These are phyloP conservation scores for Atta cephalotes DNA, from an alignment of 1,140 invertebrate species.

Conservation along the genomic window DNA sequence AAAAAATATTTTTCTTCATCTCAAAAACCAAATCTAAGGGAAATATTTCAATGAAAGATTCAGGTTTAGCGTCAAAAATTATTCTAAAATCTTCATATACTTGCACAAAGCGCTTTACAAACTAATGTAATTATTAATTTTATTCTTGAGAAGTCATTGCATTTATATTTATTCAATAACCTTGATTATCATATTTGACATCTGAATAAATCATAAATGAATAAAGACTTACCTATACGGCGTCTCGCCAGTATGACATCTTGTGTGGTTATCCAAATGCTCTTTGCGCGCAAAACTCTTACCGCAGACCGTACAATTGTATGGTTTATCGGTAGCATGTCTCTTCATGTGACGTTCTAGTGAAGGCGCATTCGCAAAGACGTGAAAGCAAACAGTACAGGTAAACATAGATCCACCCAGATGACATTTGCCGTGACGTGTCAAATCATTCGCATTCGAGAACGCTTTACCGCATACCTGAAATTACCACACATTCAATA, in stretches of 20 bases:
- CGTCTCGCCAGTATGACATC: constrained; percentile 94
- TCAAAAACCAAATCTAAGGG: too few species aligned
- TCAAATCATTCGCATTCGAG: constrained; percentile 91
- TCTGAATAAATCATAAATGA: not conserved
- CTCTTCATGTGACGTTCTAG: constrained; percentile 92
- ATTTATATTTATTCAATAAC: not conserved
- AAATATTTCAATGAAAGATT: too few species aligned
- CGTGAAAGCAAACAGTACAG: constrained; percentile 91
- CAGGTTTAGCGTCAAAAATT: too few species aligned
- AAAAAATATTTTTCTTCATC: too few species aligned
- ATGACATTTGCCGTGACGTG: constrained; percentile 93
- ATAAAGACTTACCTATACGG: constrained; percentile 87
- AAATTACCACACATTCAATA: not conserved
- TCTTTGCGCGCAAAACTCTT: constrained; percentile 96
- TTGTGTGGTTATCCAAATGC: constrained; percentile 93
- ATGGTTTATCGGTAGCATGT: constrained; percentile 93
- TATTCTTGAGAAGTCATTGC: not conserved
- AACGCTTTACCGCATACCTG: constrained; percentile 93
- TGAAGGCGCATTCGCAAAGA: constrained; percentile 90
- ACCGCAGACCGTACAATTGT: constrained; percentile 93
- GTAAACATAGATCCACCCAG: constrained; percentile 92
- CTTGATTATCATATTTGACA: not conserved
- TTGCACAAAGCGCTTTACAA: too few species aligned
- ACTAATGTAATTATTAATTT: not conserved
- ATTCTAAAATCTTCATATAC: too few species aligned